Base-by-base conservation (phyloP, 2,888 invertebrate species). In the Tinea semifulvella region DNA sequence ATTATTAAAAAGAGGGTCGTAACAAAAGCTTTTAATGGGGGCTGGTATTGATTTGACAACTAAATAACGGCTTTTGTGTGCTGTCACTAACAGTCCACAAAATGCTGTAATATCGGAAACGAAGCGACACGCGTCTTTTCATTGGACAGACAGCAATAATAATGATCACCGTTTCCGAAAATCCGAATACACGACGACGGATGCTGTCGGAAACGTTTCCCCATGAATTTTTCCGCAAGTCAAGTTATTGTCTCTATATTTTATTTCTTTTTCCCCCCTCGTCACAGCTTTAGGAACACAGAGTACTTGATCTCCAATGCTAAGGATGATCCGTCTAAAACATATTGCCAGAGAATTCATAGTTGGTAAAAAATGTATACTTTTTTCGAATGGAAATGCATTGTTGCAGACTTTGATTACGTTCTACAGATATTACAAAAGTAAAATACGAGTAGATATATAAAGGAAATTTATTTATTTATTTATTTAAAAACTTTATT, bases 211-310 rank as follows among this genome's bases (percentile, higher is more conserved):
- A 76, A 76, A 57, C 68, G 53, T 64, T 70, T 65, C 62, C 55
- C 70, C 75, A 76, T 79, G 75, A 74, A 77, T 79, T 80, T 77
- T 76, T 77, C 79, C 77, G 72, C 70, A 76, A 75, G 76, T 73
- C 56, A 61, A 54, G 45, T 47, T 35, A 46, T 45, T 44, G 28
- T 46, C 38, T 28, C 16, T 20, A 8, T 17, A 38, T 38, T 38
- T 38, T 16, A 38, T 38, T 17, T 38, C 8, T 19, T 7, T 19
- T 17, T 18, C 38, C n/a, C n/a, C n/a, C n/a, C n/a, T n/a, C n/a
- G n/a, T n/a, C n/a, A n/a, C 8, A 25, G 25, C 25, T 25, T 25
- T 25, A 10, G 6, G 25, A n/a, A n/a, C n/a, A n/a, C n/a, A n/a
- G n/a, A n/a, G n/a, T n/a, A n/a, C n/a, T n/a, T n/a, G n/a, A n/a